phyloP scores from a whole-genome alignment of 1,140 invertebrate species.

The Leptinotarsa texana region DNA sequence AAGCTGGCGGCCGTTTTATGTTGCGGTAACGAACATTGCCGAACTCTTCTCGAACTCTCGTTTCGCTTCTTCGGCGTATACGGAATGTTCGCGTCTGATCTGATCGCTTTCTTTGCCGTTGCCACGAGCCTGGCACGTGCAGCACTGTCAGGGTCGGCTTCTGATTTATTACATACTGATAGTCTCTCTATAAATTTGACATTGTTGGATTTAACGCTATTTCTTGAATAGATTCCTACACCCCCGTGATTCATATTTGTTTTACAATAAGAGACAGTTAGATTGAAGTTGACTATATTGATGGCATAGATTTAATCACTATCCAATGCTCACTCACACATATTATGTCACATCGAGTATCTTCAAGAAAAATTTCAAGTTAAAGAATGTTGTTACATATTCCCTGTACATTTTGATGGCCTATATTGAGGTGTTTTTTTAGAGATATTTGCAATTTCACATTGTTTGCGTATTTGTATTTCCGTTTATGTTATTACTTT shows the following conservation, averaged over 20 bases:
- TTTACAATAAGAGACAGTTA: background rate
- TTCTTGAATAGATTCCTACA: slow-evolving; percentile 1
- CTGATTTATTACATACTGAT: too few relatives aligned
- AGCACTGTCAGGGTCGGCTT: too few relatives aligned
- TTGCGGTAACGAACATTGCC: too few relatives aligned
- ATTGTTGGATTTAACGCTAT: background rate
- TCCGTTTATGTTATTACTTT: background rate
- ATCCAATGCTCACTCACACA: slow-evolving; percentile 10
- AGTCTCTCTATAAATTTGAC: background rate
- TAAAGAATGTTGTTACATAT: background rate
- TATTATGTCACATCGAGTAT: background rate
- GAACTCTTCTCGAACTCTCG: too few relatives aligned
- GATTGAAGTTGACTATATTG: background rate
- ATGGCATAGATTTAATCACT: background rate
- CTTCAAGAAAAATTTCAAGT: slow-evolving; percentile 5
- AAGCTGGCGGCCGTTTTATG: too few relatives aligned
- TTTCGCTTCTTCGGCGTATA: too few relatives aligned
- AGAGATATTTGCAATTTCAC: background rate
- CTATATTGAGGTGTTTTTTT: background rate
- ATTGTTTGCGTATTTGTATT: background rate
- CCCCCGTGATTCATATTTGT: background rate
- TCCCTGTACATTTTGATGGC: background rate
- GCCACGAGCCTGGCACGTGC: too few relatives aligned
- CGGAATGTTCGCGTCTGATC: too few relatives aligned
- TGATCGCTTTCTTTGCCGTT: too few relatives aligned